Conservation (phyloP, 2,888 invertebrate genomes). For the Julus scandinavius region DNA sequence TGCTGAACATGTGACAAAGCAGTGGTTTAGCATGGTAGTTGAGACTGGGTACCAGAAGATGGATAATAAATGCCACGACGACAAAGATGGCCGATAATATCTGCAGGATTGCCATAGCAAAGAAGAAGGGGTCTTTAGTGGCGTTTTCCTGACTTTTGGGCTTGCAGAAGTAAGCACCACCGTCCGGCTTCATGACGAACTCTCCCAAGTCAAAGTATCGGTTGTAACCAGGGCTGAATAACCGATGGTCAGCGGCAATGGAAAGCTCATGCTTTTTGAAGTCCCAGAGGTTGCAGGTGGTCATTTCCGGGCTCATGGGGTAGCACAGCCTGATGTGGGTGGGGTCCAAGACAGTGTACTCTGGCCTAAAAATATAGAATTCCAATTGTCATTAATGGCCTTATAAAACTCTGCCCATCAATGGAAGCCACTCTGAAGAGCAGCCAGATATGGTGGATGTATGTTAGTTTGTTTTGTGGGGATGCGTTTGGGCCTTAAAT, state of each 20-base stretch:
- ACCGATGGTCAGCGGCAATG: not conserved
- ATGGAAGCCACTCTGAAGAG: too few relatives aligned
- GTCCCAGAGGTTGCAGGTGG: constrained; percentile 37
- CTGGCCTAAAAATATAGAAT: not conserved
- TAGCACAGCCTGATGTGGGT: constrained; percentile 52
- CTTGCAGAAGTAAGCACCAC: not conserved
- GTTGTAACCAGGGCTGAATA: constrained; percentile 37
- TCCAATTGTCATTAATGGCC: too few relatives aligned
- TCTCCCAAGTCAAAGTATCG: constrained; percentile 11
- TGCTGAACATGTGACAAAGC: constrained; percentile 55
- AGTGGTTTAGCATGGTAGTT: constrained; percentile 56
- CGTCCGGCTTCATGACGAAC: not conserved
- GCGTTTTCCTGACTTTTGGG: not conserved
- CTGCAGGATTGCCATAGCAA: constrained; percentile 40
- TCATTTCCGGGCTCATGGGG: constrained; percentile 47
- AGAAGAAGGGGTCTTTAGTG: not conserved
- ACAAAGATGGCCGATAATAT: constrained; percentile 52
- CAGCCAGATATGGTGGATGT: too few relatives aligned
- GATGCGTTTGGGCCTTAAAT: too few relatives aligned
- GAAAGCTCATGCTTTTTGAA: constrained; percentile 46
- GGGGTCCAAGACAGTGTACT: not conserved
- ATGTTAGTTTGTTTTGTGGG: too few relatives aligned
- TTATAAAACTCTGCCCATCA: too few relatives aligned
- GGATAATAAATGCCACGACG: constrained; percentile 54
- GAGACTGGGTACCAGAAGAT: constrained; percentile 54